Percentiles rank a stretch among this genome's conserved stretches.
Evolutionary conservation across 2,113 vertebrate species (phyloP).

Genomic region (Sialia sialis): DNA sequence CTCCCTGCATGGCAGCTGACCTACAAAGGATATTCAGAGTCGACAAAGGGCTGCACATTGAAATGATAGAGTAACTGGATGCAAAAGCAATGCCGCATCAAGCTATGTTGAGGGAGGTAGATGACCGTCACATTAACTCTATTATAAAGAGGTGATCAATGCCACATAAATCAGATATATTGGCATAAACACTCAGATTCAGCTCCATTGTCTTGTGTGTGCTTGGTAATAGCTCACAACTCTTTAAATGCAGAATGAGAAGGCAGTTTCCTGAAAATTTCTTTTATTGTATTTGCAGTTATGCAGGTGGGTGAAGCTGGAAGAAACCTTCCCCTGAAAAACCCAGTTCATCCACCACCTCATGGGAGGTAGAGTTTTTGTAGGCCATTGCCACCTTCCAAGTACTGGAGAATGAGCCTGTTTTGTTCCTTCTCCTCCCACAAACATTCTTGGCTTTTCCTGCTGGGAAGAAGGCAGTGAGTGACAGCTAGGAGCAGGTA

Average conservation of each 20-base stretch:
- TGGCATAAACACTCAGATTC: neutral
- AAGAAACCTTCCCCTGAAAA: neutral
- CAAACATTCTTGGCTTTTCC: neutral
- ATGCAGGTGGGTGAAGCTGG: neutral
- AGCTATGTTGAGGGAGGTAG: neutral
- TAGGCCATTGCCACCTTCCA: neutral
- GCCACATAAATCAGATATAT: neutral
- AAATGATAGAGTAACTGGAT: neutral
- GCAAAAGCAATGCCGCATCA: neutral
- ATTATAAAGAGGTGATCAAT: neutral
- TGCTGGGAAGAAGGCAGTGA: neutral
- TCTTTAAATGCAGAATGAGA: neutral
- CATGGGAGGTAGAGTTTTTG: neutral
- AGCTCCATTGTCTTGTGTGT: neutral
- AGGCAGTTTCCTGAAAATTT: neutral
- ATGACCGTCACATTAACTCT: neutral
- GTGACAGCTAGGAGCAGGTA: neutral
- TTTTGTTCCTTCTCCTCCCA: neutral
- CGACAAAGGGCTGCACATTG: neutral
- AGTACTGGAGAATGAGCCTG: neutral
- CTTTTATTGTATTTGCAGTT: neutral
- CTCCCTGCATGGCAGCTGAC: conserved; percentile 9
- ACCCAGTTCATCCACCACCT: neutral
- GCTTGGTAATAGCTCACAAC: neutral
- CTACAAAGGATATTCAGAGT: conserved; percentile 5